Conservation (phyloP, 2,888 invertebrate species). For the Tinea pellionella region DNA sequence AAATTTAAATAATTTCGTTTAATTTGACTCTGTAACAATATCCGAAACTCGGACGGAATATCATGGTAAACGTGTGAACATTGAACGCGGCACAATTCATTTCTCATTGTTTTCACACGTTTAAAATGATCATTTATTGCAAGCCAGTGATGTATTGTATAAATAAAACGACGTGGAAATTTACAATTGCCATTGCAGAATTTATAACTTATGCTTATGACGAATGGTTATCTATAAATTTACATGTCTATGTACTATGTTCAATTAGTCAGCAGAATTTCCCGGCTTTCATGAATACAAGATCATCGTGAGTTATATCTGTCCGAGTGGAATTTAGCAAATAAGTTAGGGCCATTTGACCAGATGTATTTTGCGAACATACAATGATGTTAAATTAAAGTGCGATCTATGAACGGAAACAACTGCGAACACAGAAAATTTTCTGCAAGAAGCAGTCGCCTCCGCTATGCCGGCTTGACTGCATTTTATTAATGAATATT, state of each 20-base stretch:
- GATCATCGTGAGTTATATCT: neutral
- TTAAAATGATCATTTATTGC: neutral
- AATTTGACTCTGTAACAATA: neutral
- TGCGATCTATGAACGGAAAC: too few relatives aligned
- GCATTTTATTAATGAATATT: too few relatives aligned
- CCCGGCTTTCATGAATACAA: neutral
- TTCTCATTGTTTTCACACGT: neutral
- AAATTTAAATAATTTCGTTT: too few relatives aligned
- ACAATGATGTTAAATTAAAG: too few relatives aligned
- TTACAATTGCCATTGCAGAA: neutral
- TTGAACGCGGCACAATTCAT: neutral
- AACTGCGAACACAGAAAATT: too few relatives aligned
- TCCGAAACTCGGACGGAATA: neutral
- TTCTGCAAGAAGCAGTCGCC: too few relatives aligned
- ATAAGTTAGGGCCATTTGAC: neutral
- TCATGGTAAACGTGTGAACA: neutral
- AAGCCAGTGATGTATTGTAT: neutral
- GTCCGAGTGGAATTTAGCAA: neutral
- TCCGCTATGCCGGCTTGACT: too few relatives aligned
- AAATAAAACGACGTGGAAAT: too few relatives aligned
- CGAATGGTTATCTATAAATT: neutral
- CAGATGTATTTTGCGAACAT: neutral
- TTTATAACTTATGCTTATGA: neutral
- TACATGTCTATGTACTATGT: neutral
- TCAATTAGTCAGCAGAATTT: conserved; percentile 1